phyloP scores from a whole-genome alignment of 2,113 vertebrate species.

The Campylomormyrus tamandua region DNA sequence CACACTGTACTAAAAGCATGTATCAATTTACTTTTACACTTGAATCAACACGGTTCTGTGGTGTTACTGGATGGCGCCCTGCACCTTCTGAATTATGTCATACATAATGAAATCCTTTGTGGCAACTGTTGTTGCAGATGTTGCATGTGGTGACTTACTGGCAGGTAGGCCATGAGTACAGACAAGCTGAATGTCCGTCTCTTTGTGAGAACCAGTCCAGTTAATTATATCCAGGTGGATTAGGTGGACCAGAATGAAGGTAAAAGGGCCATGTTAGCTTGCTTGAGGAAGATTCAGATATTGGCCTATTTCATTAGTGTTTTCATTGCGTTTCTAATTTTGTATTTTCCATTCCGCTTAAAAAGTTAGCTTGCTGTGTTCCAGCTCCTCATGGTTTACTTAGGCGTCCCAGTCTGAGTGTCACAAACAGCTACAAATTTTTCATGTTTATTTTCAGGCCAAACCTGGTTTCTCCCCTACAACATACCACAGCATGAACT shows the following conservation, averaged over 20 bases:
- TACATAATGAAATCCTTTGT: neutral
- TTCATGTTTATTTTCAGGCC: neutral
- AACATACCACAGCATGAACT: neutral
- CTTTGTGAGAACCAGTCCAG: neutral
- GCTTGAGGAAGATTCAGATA: neutral
- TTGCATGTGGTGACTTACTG: neutral
- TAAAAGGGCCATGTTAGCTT: neutral
- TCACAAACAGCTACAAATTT: neutral
- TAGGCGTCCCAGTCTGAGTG: neutral
- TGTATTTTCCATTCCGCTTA: neutral
- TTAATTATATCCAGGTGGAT: neutral
- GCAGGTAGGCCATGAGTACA: neutral
- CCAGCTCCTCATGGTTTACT: neutral
- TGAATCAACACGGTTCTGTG: neutral
- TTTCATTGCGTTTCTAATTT: neutral
- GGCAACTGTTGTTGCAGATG: neutral
- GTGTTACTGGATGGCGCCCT: neutral
- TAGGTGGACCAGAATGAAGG: neutral
- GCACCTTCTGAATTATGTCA: neutral
- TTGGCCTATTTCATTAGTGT: neutral
- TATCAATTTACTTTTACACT: constrained; percentile 10
- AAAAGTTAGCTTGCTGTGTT: neutral
- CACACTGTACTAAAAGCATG: neutral
- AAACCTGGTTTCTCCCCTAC: neutral
- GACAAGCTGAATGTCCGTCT: neutral